Evolutionary conservation across 2,797 vertebrate genomes (phyloP), one percentile per base, ranked within the genome.

Genomic region (Mus caroli): DNA sequence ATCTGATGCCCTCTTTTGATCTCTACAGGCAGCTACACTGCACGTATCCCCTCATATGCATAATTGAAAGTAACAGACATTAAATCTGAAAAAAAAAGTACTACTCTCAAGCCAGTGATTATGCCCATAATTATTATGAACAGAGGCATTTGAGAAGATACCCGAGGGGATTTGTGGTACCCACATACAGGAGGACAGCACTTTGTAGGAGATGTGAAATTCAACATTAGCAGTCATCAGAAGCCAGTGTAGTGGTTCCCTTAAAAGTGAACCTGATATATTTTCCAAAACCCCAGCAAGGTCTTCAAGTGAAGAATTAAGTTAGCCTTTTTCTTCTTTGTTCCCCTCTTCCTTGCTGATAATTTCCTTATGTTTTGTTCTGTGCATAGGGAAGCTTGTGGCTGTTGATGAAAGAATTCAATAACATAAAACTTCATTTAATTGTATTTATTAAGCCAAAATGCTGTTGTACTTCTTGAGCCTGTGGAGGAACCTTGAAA

Each of bases 401-500:
- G 46, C 67, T 56, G 7, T 87, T 37, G 26, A 26, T 88, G 5
- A 11, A 71, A 22, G 19, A 64, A 64, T 52, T 94, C 69, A 80
- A 8, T 94, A 92, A 76, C 46, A 71, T 56, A 90, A 94, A 96
- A 94, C 14, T 95, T 96, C 50, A 82, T 76, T 95, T 96, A 85
- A 94, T 96, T 95, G 86, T 94, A 58, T 90, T 96, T 87, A 40
- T 91, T 82, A 92, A 96, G 76, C 78, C 52, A 89, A 77, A 91
- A 69, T 94, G 75, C 54, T 84, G 24, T 91, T 95, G 88, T 40
- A 76, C 54, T 95, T 92, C 64, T 62, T 84, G 83, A 84, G 58
- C 37, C 91, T 96, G 77, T 95, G 52, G 69, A 43, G 31, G 94
- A 88, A 94, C 92, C 76, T 95, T 92, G 91, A 93, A 94, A 96